Percentiles rank a stretch among this genome's conserved stretches.
phyloP scores from a whole-genome alignment of 2,888 invertebrate genomes.

The Andrena fulva region DNA sequence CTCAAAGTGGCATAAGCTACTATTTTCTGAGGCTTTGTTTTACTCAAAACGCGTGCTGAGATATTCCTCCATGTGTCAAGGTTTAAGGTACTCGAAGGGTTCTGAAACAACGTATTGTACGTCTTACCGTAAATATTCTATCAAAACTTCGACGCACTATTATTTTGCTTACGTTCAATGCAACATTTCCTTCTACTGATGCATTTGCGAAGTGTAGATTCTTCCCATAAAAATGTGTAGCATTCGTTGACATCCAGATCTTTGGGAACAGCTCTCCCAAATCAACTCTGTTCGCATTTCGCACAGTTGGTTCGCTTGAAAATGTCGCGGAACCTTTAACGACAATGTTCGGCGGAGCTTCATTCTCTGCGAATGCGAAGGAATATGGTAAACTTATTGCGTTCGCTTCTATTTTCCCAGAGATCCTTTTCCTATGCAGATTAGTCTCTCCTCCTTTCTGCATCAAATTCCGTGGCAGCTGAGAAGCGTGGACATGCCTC shows the following conservation, averaged over 20 bases:
- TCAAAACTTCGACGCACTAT: not conserved
- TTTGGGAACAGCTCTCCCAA: constrained; percentile 81
- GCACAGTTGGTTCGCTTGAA: constrained; percentile 83
- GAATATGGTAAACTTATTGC: constrained; percentile 75
- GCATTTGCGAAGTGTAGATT: constrained; percentile 78
- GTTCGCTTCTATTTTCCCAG: constrained; percentile 78
- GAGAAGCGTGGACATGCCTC: constrained; percentile 3
- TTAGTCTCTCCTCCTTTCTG: constrained; percentile 52
- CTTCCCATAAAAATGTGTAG: constrained; percentile 73
- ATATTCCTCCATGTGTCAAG: constrained; percentile 70
- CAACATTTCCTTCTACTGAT: constrained; percentile 77
- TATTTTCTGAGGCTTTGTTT: constrained; percentile 72
- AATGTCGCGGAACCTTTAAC: constrained; percentile 84
- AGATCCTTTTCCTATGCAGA: constrained; percentile 68
- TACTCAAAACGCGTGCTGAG: constrained; percentile 73
- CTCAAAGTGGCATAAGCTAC: constrained; percentile 60
- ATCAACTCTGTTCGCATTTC: constrained; percentile 82
- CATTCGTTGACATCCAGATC: constrained; percentile 86
- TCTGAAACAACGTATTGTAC: constrained; percentile 79
- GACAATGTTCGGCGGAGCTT: constrained; percentile 4
- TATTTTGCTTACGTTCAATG: constrained; percentile 77
- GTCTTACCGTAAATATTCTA: not conserved
- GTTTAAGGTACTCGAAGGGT: constrained; percentile 85
- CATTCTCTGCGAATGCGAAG: not conserved
- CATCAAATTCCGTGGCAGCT: constrained; percentile 65